Evolutionary conservation across 1,140 invertebrate species (phyloP).

Genomic region (Pseudomyrmex flavicornis): DNA sequence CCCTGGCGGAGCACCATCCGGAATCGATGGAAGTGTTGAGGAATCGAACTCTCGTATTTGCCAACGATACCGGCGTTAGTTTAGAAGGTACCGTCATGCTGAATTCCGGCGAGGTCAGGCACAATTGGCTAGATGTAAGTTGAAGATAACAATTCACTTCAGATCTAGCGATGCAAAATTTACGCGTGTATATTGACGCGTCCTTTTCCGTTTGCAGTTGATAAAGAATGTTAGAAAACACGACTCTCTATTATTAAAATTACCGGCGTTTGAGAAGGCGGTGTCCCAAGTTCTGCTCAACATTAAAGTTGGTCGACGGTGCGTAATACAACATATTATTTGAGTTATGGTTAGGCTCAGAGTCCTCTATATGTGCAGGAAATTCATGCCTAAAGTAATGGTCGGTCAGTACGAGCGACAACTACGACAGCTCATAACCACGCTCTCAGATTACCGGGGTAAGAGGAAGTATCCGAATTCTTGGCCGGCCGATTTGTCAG

Average conservation of each 20-base stretch:
- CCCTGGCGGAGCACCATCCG: constrained; percentile 90
- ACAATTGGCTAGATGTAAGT: constrained; percentile 95
- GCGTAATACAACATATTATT: constrained; percentile 81
- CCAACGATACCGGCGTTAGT: constrained; percentile 94
- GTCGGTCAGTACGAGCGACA: constrained; percentile 93
- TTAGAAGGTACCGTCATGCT: constrained; percentile 95
- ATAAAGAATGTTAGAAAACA: constrained; percentile 93
- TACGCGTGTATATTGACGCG: too few species aligned
- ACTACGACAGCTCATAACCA: constrained; percentile 92
- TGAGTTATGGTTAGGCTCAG: constrained; percentile 83
- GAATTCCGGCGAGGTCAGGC: constrained; percentile 95
- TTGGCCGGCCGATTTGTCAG: constrained; percentile 89
- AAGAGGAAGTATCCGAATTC: constrained; percentile 88
- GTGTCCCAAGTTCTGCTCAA: constrained; percentile 92
- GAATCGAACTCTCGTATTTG: constrained; percentile 92
- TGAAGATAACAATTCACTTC: constrained; percentile 36
- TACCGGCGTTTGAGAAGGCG: constrained; percentile 93
- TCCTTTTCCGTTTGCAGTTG: constrained; percentile 85
- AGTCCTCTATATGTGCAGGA: constrained; percentile 87
- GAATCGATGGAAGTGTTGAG: constrained; percentile 88
- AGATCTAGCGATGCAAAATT: not conserved
- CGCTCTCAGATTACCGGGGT: constrained; percentile 92
- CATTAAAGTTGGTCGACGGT: constrained; percentile 94
- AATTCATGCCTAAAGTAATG: constrained; percentile 95
- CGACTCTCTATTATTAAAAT: constrained; percentile 89